Evolutionary conservation across 2,797 vertebrate species (phyloP), one percentile per base, ranked within the genome.

Genomic region (Limosa lapponica): DNA sequence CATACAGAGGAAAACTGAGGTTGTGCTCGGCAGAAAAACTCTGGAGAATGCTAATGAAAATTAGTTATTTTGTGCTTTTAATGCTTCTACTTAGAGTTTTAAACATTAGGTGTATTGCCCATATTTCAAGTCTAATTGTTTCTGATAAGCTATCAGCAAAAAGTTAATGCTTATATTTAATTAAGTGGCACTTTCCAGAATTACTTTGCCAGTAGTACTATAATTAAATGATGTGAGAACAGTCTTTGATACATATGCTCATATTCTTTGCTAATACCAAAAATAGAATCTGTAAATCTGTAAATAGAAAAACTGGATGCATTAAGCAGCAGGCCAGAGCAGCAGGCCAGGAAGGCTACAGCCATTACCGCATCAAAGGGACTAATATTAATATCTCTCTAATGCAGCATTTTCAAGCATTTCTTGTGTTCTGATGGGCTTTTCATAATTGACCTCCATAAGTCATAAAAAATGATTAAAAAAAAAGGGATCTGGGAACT

Each of bases 161-260:
- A 95, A 52, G 24, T 89, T 94, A 87, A 80, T 75, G 82, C 91
- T 86, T 89, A 69, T 54, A 89, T 96, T 96, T 97, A 90, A 96
- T 95, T 95, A 96, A 97, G 90, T 81, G 82, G 83, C 93, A 94
- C 93, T 97, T 96, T 96, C 84, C 90, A 96, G 93, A 97, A 93
- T 84, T 86, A 80, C 90, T 88, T 84, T 85, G 49, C 61, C 49
- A 39, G 92, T 90, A 51, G n/a, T 70, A 62, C 48, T 64, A 46
- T 93, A 92, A 95, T 95, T 82, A 88, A 89, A 52, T 84, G 91
- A 74, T 2, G 16, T 51, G 72, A 86, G 74, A 94, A 75, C 67
- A 90, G 77, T 65, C 70, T 48, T 86, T 87, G 86, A 93, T 89
- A 74, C n/a, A 82, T 90, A 59, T 16, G 58, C 69, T 91, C 93